A percentile compares a stretch with the other conserved stretches of the same genome.
Evolutionary conservation across 2,888 invertebrate genomes (phyloP).

Genomic region (Morpho helenor): DNA sequence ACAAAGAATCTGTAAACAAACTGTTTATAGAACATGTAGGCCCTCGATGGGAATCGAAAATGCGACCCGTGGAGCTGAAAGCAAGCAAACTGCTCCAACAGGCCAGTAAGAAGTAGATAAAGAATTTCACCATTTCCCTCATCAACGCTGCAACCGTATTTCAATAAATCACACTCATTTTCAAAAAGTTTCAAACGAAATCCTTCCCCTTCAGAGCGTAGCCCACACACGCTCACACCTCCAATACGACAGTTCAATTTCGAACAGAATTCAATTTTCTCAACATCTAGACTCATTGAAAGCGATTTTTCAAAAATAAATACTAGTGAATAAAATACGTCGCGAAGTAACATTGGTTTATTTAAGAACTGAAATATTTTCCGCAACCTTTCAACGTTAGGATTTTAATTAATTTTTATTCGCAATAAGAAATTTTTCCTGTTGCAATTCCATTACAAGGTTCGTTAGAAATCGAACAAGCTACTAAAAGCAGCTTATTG

Average conservation of each 20-base stretch:
- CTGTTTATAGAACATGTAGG: too few species aligned
- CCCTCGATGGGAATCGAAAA: too few species aligned
- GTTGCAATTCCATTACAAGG: neutral
- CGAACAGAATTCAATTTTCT: conserved; percentile 42
- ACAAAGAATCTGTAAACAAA: too few species aligned
- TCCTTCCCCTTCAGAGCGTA: conserved; percentile 38
- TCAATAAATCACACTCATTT: conserved; percentile 51
- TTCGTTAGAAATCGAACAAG: too few species aligned
- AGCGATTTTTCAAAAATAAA: conserved; percentile 5
- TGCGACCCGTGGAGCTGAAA: too few species aligned
- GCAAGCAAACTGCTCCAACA: too few species aligned
- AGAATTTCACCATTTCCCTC: conserved; percentile 36
- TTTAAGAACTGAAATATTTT: neutral
- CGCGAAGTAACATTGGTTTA: conserved; percentile 11
- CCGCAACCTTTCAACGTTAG: neutral
- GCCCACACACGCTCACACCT: conserved; percentile 39
- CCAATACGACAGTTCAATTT: conserved; percentile 36
- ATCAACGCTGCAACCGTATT: conserved; percentile 47
- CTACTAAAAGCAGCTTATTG: too few species aligned
- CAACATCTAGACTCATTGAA: conserved; percentile 11
- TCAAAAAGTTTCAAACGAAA: conserved; percentile 45
- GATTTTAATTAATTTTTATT: neutral
- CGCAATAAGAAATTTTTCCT: neutral
- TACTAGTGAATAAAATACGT: conserved; percentile 5
- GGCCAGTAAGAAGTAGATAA: too few species aligned